Base-by-base conservation (phyloP, 2,113 vertebrate species). In the Ornithorhynchus anatinus region DNA sequence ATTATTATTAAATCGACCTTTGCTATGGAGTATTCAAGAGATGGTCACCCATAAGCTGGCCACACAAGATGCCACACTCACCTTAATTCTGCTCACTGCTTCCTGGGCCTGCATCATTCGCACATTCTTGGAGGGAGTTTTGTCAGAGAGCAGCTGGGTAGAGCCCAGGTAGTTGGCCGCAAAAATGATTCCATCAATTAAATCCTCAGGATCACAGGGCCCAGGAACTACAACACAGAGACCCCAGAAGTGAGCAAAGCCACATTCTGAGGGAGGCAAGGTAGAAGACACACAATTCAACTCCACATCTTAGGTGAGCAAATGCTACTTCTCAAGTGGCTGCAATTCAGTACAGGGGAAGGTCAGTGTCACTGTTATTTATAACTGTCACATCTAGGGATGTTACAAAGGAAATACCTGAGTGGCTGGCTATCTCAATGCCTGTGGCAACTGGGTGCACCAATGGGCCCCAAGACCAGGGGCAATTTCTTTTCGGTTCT, bases 61-160 rank as follows among this genome's bases (percentile, higher is more conserved):
- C n/a, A n/a, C n/a, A n/a, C n/a, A n/a, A n/a, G n/a, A n/a, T n/a
- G n/a, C n/a, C n/a, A n/a, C 40, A n/a, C 89, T 93, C 79, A 99
- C 98, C 97, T 98, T 99, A 88, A 99, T 97, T 76, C 96, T 95
- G 88, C 94, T 97, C 29, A 99, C 96, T 3, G 98, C 98, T 88
- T 99, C 97, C 88, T 99, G 97, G 22, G 98, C 98, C 86, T 99
- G 98, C 96, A 97, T 98, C 97, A 99, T 99, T 82, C 98, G 95
- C 50, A 98, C 94, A 20, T 97, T 99, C 91, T 99, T 98, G 47
- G 98, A 98, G 0, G 98, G 97, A 4, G 97, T 99, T 90, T 98
- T 99, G 74, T 99, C 97, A 4, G 98, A 99, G 65, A 99, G 93
- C 48, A 99, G 93, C 71, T 98, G 98, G 61, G 96, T 99, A 15